Conservation (phyloP, 2,797 vertebrate genomes). For the Gymnodraco acuticeps region DNA sequence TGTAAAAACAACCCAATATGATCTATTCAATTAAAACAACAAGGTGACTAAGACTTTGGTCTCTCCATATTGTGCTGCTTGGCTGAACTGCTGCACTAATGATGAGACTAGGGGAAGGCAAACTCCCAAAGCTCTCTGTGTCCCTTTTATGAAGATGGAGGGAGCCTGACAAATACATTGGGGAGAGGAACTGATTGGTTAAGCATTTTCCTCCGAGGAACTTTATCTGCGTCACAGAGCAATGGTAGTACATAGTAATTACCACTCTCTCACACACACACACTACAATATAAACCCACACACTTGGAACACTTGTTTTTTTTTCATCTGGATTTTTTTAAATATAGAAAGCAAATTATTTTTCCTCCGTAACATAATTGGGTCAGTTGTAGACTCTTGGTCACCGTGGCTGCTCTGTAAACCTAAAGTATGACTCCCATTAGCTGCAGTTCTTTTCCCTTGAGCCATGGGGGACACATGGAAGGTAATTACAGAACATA, state of each 20-base stretch:
- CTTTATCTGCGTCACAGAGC: slow-evolving; percentile 64
- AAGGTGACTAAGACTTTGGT: slow-evolving; percentile 26
- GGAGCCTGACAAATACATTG: slow-evolving; percentile 40
- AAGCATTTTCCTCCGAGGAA: slow-evolving; percentile 71
- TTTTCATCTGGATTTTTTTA: not conserved
- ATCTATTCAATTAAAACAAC: slow-evolving; percentile 37
- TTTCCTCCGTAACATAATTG: slow-evolving; percentile 57
- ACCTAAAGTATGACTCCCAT: slow-evolving; percentile 75
- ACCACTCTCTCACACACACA: slow-evolving; percentile 16
- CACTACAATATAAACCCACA: slow-evolving; percentile 33
- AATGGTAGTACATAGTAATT: slow-evolving; percentile 62
- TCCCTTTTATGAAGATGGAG: slow-evolving; percentile 73
- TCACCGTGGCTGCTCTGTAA: slow-evolving; percentile 65
- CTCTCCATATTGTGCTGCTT: slow-evolving; percentile 42
- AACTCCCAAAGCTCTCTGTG: slow-evolving; percentile 67
- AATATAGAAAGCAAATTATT: not conserved
- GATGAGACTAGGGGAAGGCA: slow-evolving; percentile 55
- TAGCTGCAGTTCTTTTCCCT: slow-evolving; percentile 71
- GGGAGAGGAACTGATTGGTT: slow-evolving; percentile 65
- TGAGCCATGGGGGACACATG: slow-evolving; percentile 70
- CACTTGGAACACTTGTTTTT: slow-evolving; percentile 44
- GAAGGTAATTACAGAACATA: slow-evolving; percentile 84
- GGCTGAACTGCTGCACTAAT: slow-evolving; percentile 59
- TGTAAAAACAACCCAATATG: not conserved
- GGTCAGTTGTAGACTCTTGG: slow-evolving; percentile 61